Conservation (phyloP, 2,888 invertebrate species). For the Drosophila histrio region DNA sequence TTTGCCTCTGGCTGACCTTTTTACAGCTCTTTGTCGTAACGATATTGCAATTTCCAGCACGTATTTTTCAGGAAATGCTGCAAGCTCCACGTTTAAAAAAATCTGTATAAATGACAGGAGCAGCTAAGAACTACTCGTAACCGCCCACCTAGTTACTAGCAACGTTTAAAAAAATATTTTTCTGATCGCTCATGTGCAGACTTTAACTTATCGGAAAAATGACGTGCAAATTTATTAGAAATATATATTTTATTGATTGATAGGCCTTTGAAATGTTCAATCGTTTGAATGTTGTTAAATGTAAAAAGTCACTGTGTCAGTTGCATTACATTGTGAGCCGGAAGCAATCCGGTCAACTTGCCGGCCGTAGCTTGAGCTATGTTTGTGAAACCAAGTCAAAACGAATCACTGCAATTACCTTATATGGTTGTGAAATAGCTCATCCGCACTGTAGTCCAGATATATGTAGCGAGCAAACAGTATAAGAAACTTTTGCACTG, state of each 20-base stretch:
- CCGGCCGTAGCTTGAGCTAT: background rate
- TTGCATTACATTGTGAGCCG: background rate
- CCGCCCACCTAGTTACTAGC: background rate
- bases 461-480: background rate
- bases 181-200: background rate
- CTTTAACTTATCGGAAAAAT: background rate
- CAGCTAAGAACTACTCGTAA: background rate
- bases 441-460: constrained; percentile 28
- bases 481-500: constrained; percentile 4
- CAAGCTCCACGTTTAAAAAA: background rate
- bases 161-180: background rate
- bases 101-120: background rate
- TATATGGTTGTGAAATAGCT: constrained; percentile 27
- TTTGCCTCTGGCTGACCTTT: background rate
- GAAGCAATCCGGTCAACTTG: background rate
- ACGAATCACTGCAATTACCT: constrained; percentile 2
- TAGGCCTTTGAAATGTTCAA: background rate
- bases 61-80: background rate
- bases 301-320: constrained; percentile 6
- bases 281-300: background rate
- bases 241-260: constrained; percentile 12
- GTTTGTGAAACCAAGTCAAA: background rate
- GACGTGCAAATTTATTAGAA: background rate
- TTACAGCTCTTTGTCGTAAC: background rate
- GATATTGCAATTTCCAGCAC: constrained; percentile 13